phyloP scores from a whole-genome alignment of 1,140 invertebrate genomes.

The Euborellia annulipes region DNA sequence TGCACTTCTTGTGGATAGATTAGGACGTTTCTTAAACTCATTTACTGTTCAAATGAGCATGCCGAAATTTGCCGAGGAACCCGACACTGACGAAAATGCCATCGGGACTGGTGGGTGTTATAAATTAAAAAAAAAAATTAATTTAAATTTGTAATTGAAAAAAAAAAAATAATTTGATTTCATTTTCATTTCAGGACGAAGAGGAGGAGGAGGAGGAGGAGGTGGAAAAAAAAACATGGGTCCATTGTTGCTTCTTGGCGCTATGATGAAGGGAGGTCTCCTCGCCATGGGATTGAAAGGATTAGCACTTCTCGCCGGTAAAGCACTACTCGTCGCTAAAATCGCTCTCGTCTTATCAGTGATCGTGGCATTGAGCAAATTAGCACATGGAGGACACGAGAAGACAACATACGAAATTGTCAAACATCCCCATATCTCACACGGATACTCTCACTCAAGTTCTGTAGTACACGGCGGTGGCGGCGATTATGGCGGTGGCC shows the following conservation, averaged over 20 bases:
- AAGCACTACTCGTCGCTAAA: constrained; percentile 54
- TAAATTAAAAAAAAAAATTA: too few relatives aligned
- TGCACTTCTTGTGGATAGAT: constrained; percentile 36
- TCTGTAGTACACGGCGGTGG: constrained; percentile 44
- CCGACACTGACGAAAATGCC: constrained; percentile 14
- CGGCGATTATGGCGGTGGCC: constrained; percentile 26
- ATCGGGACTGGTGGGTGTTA: constrained; percentile 23
- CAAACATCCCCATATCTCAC: constrained; percentile 63
- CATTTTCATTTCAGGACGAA: constrained; percentile 16
- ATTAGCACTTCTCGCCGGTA: constrained; percentile 52
- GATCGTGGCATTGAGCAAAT: constrained; percentile 58
- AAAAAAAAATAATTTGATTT: too few relatives aligned
- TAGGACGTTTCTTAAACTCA: constrained; percentile 38
- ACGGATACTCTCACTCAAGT: constrained; percentile 55
- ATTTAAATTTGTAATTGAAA: too few relatives aligned
- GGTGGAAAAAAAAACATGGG: constrained; percentile 38
- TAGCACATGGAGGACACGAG: constrained; percentile 42
- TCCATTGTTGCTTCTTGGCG: constrained; percentile 39
- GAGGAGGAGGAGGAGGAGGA: constrained; percentile 30
- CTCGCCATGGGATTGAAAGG: constrained; percentile 56
- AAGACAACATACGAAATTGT: constrained; percentile 72
- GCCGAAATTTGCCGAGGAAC: constrained; percentile 25
- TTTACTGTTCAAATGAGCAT: constrained; percentile 40
- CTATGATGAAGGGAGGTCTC: constrained; percentile 49
- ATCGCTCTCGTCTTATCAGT: constrained; percentile 57